Evolutionary conservation across 2,797 vertebrate genomes (phyloP).

Genomic region (Tadarida brasiliensis): DNA sequence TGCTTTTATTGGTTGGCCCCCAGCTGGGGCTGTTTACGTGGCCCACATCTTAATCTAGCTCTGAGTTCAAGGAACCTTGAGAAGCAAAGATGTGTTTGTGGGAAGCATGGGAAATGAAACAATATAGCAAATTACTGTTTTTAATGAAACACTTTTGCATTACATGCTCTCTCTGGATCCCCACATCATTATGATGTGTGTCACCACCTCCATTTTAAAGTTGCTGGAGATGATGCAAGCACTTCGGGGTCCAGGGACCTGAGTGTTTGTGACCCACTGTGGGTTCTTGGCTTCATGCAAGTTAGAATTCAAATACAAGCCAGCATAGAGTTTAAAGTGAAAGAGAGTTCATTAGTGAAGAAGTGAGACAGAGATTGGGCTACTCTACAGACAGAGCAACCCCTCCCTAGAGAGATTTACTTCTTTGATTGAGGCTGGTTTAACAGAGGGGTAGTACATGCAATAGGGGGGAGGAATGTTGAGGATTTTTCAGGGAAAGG

Average conservation of each 20-base stretch:
- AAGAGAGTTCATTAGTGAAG: neutral
- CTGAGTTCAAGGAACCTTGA: slow-evolving; percentile 25
- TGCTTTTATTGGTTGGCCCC: neutral
- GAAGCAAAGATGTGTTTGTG: neutral
- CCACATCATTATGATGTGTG: neutral
- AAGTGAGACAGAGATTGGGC: neutral
- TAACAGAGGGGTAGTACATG: neutral
- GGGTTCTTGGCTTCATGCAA: neutral
- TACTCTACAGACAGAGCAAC: neutral
- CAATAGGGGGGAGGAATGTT: neutral
- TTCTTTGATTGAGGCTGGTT: neutral
- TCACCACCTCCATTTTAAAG: neutral
- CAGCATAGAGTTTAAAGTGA: neutral
- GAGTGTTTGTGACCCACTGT: neutral
- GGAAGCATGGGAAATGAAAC: neutral
- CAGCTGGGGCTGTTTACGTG: neutral
- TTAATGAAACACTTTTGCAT: neutral
- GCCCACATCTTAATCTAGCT: neutral
- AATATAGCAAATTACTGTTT: neutral
- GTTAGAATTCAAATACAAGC: neutral
- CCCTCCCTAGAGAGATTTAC: neutral
- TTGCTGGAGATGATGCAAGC: neutral
- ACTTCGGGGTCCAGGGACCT: neutral
- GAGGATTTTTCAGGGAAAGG: neutral
- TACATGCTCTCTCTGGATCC: neutral